Evolutionary conservation across 2,888 invertebrate genomes (phyloP), one percentile per base, ranked within the genome.

Genomic region (Lithophane leautieri): DNA sequence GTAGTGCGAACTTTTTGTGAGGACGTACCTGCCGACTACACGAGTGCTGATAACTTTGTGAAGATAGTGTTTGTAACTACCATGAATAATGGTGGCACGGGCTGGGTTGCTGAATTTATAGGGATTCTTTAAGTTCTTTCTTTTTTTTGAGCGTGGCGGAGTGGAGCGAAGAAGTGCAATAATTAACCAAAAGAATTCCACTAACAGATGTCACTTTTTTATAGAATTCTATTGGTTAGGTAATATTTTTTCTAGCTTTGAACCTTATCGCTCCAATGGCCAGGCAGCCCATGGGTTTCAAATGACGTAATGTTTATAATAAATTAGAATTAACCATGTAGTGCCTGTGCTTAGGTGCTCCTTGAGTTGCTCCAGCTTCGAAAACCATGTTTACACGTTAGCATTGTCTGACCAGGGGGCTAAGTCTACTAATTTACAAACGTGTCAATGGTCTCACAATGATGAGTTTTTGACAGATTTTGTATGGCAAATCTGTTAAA

Each of bases 81-180:
- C 19, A 93, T 97, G 67, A 98, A 98, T 86, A 98, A 98, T 88
- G 97, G 97, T 40, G 98, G 98, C 14, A 97, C 97, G 2, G 98
- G 98, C 34, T 98, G 98, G 97, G 89, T 96, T 6, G 96, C 97
- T 4, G 90, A 92, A 50, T 96, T 96, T 83, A 81, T 93, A 19
- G 94, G 78, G 44, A 78, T 67, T 54, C 28, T 74, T 12, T 73
- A 40, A 4, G 22, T 42, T 19, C n/a, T n/a, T n/a, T n/a, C n/a
- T n/a, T n/a, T n/a, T 22, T 71, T 19, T 70, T 11, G 28, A 42
- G 3, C 4, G 4, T 12, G 42, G 11, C 0, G 16, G 22, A 40
- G 50, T 25, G 14, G 9, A 25, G 19, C n/a, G 2, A 19, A 70
- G 34, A 40, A 34, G n/a, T 47, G 14, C n/a, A 40, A 47, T 50